A percentile compares a stretch with the other conserved stretches of the same genome.
phyloP scores from a whole-genome alignment of 2,113 vertebrate species.

The Hemichromis elongatus region DNA sequence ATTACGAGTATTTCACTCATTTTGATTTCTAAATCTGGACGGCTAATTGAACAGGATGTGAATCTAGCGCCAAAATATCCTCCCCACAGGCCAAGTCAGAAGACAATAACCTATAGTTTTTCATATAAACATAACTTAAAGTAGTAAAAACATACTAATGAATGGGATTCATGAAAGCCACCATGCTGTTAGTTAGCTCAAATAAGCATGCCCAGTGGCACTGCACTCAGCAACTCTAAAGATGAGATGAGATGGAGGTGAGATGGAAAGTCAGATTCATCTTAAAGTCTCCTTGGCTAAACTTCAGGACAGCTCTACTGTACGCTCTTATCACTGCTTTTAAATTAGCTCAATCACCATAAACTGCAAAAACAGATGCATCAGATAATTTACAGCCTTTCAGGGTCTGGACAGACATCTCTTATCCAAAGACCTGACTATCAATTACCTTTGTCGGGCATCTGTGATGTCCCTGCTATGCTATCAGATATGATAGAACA shows the following conservation, averaged over 20 bases:
- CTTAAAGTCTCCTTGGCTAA: neutral
- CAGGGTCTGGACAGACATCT: neutral
- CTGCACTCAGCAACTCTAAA: neutral
- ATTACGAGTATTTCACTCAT: neutral
- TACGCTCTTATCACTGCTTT: conserved; percentile 11
- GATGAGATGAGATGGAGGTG: too few relatives aligned
- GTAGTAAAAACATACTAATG: neutral
- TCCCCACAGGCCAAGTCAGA: neutral
- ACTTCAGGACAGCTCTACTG: neutral
- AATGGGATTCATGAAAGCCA: neutral
- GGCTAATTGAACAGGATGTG: neutral
- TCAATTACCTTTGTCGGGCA: conserved; percentile 43
- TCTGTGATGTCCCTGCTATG: conserved; percentile 27
- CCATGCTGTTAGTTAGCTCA: neutral
- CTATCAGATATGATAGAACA: conserved; percentile 29
- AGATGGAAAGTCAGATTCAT: neutral
- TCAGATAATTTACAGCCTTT: conserved; percentile 28
- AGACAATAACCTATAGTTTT: neutral
- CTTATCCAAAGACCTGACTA: conserved; percentile 13
- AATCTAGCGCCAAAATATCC: neutral
- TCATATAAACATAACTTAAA: neutral
- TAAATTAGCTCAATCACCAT: conserved; percentile 25
- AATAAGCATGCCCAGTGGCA: neutral
- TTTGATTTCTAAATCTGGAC: fast-evolving
- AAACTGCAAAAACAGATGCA: neutral